Evolutionary conservation across 2,113 vertebrate genomes (phyloP), one percentile per base, ranked within the genome.

Genomic region (Saguinus midas): DNA sequence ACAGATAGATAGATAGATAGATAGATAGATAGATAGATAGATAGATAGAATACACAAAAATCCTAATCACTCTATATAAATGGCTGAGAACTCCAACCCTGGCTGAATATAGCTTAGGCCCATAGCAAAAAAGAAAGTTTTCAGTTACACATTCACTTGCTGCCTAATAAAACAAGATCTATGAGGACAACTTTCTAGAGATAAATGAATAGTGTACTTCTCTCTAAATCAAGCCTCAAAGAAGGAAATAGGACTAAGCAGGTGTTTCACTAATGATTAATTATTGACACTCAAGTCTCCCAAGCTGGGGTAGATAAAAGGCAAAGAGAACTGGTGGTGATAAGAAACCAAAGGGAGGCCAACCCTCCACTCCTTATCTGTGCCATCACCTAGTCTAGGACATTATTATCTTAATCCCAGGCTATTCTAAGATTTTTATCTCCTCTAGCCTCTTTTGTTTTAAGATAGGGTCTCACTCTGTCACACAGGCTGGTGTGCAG

Each of bases 211-310:
- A 70, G 2, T n/a, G 45, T 27, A 79, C 72, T 84, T 83, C 57
- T 92, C 66, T 90, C 80, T 82, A 90, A 90, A 70, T 64, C 32
- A 96, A 94, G 94, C 80, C 66, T 94, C 72, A 92, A 52, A 72
- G 12, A 81, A 70, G 76, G 86, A 78, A 61, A 85, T 40, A 10
- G 12, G 32, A 87, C 61, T 55, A 84, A 68, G 23, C 45, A 87
- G 32, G 50, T 5, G 43, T 16, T 75, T 61, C 52, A 45, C 4
- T 35, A 18, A 29, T 32, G 13, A 32, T 70, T 83, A 61, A 84
- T 85, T 89, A 72, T 5, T 72, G 80, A 70, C 35, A 89, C 5
- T 35, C 35, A 79, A 61, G 61, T 20, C 37, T 75, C 27, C 66
- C 37, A 87, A 48, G 25, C 8, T 85, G 35, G 16, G 76, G n/a